Evolutionary conservation across 2,888 invertebrate species (phyloP), one percentile per base, ranked within the genome.

Genomic region (Clanis bilineata): DNA sequence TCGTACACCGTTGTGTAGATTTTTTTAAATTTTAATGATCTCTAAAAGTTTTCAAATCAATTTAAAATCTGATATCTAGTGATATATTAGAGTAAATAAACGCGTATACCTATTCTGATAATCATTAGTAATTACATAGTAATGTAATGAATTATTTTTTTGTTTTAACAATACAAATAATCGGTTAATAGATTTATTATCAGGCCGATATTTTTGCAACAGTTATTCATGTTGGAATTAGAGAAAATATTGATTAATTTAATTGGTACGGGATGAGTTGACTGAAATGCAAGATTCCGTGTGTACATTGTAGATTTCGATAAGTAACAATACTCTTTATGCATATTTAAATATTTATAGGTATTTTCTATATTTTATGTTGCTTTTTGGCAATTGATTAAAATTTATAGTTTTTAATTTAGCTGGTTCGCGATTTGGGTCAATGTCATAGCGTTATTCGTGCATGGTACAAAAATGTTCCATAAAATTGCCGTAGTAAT

Each of bases 301-400:
- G 9, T 28, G 2, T 2, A 18, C 10, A 28, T 4, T 51, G 10
- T 3, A 3, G 7, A 23, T 6, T 45, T 51, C 28, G 15, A 28
- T 51, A 51, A 51, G 51, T 51, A 51, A 51, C 51, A 51, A 51
- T 51, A 51, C 51, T 51, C 18, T 32, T 22, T 15, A 28, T 5
- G 15, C 18, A 9, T 9, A 1, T 7, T 18, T 18, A 18, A 9
- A 41, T n/a, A 7, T 41, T 12, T 39, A 41, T 18, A 41, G 18
- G 15, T 4, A 3, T 12, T 25, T 12, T 45, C n/a, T 25, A 4
- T 21, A 12, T 25, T 22, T 10, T 1, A 45, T 45, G n/a, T 23
- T n/a, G 23, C n/a, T 32, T 7, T n/a, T 32, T 32, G 32, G 5
- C 1, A 32, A 9, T 32, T 32, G 2, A 32, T 32, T 32, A 9